Evolutionary conservation across 2,113 vertebrate genomes (phyloP).

Genomic region (Rhabdomys dilectus): DNA sequence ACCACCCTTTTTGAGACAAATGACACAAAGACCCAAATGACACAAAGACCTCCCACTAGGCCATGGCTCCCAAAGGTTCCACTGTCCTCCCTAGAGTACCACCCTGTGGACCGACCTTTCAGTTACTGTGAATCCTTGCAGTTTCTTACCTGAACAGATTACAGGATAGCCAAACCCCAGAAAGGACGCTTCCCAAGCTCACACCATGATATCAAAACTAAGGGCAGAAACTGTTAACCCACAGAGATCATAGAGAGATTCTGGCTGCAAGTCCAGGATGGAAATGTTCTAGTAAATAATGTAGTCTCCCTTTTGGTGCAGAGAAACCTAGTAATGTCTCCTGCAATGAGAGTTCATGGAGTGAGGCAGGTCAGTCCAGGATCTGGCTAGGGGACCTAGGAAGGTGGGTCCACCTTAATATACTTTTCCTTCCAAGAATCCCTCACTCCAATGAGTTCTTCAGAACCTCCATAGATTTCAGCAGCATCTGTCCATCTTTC

Average conservation of each 20-base stretch:
- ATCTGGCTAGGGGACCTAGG: background rate
- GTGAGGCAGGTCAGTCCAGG: background rate
- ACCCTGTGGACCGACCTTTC: background rate
- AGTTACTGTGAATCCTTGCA: background rate
- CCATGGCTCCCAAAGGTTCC: background rate
- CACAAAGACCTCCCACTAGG: background rate
- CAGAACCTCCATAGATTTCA: background rate
- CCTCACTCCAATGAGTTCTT: background rate
- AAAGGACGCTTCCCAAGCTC: background rate
- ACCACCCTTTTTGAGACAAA: background rate
- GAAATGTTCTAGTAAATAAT: background rate
- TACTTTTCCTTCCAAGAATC: background rate
- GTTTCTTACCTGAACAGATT: background rate
- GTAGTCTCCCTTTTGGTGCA: background rate
- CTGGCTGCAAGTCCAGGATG: background rate
- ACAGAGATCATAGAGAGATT: background rate
- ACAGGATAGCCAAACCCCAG: background rate
- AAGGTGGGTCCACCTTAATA: background rate
- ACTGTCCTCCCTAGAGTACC: background rate
- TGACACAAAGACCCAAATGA: background rate
- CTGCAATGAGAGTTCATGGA: background rate
- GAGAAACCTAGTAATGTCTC: background rate
- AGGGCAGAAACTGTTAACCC: background rate
- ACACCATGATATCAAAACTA: accelerated
- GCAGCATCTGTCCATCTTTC: background rate